These are phyloP conservation scores for Anastatus disparis DNA, from an alignment of 1,140 invertebrate species.

Conservation along the genomic window DNA sequence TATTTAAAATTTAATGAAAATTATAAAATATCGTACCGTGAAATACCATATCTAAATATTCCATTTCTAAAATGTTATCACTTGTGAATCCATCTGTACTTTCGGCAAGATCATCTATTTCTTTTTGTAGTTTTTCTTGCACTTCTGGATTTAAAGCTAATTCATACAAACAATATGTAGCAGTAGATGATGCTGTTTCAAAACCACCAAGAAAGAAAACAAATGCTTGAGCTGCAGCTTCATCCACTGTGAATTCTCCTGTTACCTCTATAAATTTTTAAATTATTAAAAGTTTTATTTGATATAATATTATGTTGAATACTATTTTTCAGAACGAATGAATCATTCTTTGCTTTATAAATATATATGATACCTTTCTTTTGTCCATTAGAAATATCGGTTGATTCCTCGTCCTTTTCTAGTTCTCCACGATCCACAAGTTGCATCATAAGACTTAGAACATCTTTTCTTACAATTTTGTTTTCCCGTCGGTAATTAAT, in stretches of 20 bases:
- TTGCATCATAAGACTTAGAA: constrained; percentile 53
- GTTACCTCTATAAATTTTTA: background rate
- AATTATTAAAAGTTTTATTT: too few species aligned
- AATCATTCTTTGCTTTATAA: too few species aligned
- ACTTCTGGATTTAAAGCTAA: constrained; percentile 46
- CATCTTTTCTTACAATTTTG: constrained; percentile 62
- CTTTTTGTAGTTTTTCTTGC: constrained; percentile 54
- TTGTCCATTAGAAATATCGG: background rate
- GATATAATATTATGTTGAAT: background rate
- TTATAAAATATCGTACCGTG: constrained; percentile 36
- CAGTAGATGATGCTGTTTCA: constrained; percentile 46
- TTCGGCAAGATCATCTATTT: constrained; percentile 47
- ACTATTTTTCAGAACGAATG: background rate
- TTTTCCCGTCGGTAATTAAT: constrained; percentile 62
- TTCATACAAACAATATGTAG: constrained; percentile 51
- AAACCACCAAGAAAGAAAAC: constrained; percentile 51
- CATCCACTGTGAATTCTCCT: constrained; percentile 28
- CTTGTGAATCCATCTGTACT: constrained; percentile 52
- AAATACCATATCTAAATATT: constrained; percentile 58
- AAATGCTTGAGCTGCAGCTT: constrained; percentile 45
- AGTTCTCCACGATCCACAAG: constrained; percentile 49
- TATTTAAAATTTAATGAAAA: background rate
- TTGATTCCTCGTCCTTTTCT: constrained; percentile 43
- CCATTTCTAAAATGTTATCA: constrained; percentile 57
- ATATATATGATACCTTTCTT: background rate